Evolutionary conservation across 2,113 vertebrate species (phyloP).

Genomic region (Galbula dea): DNA sequence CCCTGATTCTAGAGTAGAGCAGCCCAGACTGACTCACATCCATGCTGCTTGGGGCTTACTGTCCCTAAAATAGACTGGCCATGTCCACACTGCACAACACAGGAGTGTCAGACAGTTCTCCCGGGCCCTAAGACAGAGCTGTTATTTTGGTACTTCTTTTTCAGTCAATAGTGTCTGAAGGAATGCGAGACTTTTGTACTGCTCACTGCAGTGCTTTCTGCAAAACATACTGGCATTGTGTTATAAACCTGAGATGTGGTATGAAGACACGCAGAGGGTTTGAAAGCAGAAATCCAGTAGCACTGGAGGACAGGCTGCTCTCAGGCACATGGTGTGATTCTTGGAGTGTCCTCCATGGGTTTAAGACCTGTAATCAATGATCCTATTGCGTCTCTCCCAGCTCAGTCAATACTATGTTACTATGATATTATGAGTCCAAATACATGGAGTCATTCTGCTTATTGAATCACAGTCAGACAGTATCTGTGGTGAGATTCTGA

Average conservation of each 20-base stretch:
- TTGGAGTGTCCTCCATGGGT: no score
- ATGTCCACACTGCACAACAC: neutral
- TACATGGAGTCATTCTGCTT: neutral
- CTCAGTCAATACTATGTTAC: no score
- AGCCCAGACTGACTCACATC: neutral
- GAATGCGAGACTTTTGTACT: neutral
- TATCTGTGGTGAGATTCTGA: neutral
- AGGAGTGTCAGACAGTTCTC: neutral
- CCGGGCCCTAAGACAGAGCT: no score
- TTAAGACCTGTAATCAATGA: no score
- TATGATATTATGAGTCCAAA: no score
- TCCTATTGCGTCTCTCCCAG: no score
- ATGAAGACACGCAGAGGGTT: neutral
- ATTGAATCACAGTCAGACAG: neutral
- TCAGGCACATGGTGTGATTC: no score
- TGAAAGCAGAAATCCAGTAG: rapidly evolving
- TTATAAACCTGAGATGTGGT: neutral
- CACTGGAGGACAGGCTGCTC: neutral
- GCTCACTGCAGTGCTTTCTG: neutral
- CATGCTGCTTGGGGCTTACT: neutral
- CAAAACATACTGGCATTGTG: neutral
- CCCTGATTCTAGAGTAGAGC: neutral
- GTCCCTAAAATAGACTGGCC: neutral
- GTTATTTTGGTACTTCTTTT: neutral
- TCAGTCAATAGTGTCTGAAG: neutral